Conservation (phyloP, 2,888 invertebrate genomes). For the Trisateles emortualis region DNA sequence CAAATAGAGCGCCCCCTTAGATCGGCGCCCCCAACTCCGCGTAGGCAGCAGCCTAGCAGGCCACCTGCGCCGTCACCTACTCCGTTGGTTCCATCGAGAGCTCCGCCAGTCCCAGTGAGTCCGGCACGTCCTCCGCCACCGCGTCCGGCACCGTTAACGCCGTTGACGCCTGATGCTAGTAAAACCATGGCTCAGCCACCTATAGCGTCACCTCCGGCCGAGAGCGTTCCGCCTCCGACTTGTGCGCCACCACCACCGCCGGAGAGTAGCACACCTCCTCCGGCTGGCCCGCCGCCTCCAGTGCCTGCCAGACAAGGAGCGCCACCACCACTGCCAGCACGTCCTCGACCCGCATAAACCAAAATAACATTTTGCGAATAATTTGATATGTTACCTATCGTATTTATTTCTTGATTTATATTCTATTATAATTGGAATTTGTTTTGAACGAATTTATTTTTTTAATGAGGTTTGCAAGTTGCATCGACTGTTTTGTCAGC, state of each 20-base stretch:
- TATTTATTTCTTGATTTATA: conserved; percentile 16
- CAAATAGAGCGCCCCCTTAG: conserved; percentile 72
- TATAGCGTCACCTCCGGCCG: conserved; percentile 82
- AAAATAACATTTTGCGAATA: conserved; percentile 29
- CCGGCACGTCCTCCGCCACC: conserved; percentile 88
- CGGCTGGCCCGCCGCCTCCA: conserved; percentile 72
- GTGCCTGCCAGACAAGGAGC: conserved; percentile 87
- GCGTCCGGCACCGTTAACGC: conserved; percentile 84
- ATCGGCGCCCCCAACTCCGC: conserved; percentile 80
- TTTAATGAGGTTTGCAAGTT: conserved; percentile 9
- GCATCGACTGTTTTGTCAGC: conserved; percentile 15
- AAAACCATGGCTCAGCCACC: conserved; percentile 68
- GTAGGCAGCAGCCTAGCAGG: conserved; percentile 86
- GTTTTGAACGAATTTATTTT: conserved; percentile 30
- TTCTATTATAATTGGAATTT: not conserved
- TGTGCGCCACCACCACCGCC: conserved; percentile 87
- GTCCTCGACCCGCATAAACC: conserved; percentile 74
- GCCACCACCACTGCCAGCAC: conserved; percentile 90
- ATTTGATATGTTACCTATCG: conserved; percentile 25
- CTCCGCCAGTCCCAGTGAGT: conserved; percentile 76
- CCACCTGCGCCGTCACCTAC: conserved; percentile 88
- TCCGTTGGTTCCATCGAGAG: conserved; percentile 76
- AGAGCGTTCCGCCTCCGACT: conserved; percentile 88
- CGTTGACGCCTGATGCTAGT: conserved; percentile 84
- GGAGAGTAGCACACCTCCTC: conserved; percentile 68